Conservation (phyloP, 2,797 vertebrate genomes). For the Prionace glauca region DNA sequence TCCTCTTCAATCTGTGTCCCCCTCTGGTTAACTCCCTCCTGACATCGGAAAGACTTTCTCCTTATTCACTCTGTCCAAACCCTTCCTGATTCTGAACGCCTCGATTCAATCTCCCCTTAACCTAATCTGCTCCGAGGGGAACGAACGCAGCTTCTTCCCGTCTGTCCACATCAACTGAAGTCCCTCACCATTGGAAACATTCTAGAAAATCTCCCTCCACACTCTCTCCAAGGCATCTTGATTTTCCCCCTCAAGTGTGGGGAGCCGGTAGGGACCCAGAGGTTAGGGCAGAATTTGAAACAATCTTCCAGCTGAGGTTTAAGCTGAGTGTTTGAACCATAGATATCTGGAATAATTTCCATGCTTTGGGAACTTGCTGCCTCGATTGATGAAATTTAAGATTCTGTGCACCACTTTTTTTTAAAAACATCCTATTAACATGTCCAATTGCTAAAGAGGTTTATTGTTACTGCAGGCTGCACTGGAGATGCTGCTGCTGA, state of each 20-base stretch:
- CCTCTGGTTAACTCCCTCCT: too few species aligned
- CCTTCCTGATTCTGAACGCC: too few species aligned
- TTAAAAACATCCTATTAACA: not conserved
- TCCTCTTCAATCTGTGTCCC: too few species aligned
- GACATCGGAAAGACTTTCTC: too few species aligned
- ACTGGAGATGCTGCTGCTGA: slow-evolving; percentile 64
- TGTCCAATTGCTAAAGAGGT: not conserved
- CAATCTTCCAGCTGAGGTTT: not conserved
- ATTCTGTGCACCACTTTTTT: not conserved
- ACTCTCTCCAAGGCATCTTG: not conserved
- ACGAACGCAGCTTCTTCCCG: not conserved
- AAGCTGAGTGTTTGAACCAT: not conserved
- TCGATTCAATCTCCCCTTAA: not conserved
- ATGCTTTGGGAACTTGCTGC: not conserved
- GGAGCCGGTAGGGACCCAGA: too few species aligned
- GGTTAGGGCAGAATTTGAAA: too few species aligned
- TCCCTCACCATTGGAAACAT: not conserved
- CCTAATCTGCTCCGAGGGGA: not conserved
- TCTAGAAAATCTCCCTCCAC: not conserved
- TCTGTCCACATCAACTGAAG: not conserved
- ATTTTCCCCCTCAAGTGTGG: not conserved
- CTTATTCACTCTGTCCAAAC: too few species aligned
- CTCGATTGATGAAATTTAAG: not conserved
- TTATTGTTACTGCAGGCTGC: slow-evolving; percentile 50
- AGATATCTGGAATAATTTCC: not conserved